phyloP scores from a whole-genome alignment of 2,113 vertebrate genomes.

The Okapia johnstoni region DNA sequence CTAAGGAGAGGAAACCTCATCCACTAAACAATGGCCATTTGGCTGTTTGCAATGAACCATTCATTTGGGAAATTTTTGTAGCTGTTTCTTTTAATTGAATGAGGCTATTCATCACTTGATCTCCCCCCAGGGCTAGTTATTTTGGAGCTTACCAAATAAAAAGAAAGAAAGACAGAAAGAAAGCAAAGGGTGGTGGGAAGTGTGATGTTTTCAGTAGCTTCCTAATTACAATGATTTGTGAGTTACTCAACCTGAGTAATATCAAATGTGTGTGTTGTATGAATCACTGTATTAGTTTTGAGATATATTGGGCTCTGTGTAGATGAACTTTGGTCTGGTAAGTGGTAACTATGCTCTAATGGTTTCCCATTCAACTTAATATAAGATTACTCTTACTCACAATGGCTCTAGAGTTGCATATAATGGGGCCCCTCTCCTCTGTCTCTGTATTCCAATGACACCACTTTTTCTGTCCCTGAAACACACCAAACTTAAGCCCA shows the following conservation, averaged over 20 bases:
- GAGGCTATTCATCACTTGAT: conserved; percentile 62
- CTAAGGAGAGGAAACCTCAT: conserved; percentile 46
- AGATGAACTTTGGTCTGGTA: not conserved
- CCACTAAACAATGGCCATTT: conserved; percentile 64
- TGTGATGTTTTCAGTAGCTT: not conserved
- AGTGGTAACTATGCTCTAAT: not conserved
- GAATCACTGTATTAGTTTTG: not conserved
- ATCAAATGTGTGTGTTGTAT: not conserved
- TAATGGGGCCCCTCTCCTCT: not conserved
- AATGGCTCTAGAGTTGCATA: not conserved
- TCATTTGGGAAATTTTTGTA: conserved; percentile 45
- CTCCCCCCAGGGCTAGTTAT: conserved; percentile 52
- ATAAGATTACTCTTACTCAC: not conserved
- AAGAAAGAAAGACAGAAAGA: conserved; percentile 11
- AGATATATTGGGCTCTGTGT: not conserved
- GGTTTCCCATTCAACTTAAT: not conserved
- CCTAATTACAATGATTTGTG: conserved; percentile 67
- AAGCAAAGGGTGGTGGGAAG: not conserved
- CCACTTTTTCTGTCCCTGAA: not conserved
- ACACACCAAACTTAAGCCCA: fast-evolving
- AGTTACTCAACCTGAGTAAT: not conserved
- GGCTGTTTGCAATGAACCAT: conserved; percentile 55
- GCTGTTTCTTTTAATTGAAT: conserved; percentile 66
- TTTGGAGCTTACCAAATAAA: conserved; percentile 50
- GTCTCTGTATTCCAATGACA: not conserved